Percentiles rank a stretch among this genome's conserved stretches.
Conservation (phyloP, 2,113 vertebrate genomes). For the Poecilia latipinna region DNA sequence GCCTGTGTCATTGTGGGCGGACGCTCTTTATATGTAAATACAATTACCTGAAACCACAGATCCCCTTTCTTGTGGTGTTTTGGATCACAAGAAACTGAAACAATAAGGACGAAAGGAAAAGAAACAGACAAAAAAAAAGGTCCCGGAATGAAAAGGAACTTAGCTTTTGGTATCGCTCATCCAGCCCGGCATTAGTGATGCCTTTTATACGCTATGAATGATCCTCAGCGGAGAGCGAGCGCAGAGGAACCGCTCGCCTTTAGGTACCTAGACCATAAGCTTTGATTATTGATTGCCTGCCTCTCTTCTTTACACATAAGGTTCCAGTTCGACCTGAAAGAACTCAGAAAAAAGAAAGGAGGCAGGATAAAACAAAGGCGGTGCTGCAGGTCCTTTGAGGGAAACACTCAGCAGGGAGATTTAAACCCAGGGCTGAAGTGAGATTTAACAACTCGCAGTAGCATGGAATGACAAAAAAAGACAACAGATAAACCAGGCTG, state of each 20-base stretch:
- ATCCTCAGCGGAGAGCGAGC: slow-evolving; percentile 56
- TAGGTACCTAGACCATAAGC: slow-evolving; percentile 65
- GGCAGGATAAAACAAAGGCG: slow-evolving; percentile 57
- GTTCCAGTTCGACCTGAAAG: slow-evolving; percentile 70
- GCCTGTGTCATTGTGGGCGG: slow-evolving; percentile 61
- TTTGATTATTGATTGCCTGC: slow-evolving; percentile 78
- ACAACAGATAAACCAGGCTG: slow-evolving; percentile 35
- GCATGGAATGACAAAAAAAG: slow-evolving; percentile 24
- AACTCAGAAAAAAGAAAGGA: slow-evolving; percentile 57
- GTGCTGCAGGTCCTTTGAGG: slow-evolving; percentile 47
- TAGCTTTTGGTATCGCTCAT: slow-evolving; percentile 43
- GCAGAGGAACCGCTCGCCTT: slow-evolving; percentile 65
- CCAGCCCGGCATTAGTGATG: slow-evolving; percentile 67
- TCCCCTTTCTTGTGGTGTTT: slow-evolving; percentile 33
- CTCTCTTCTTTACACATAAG: slow-evolving; percentile 72
- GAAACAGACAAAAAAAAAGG: slow-evolving; percentile 11
- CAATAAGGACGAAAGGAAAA: slow-evolving; percentile 46
- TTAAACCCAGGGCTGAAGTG: slow-evolving; percentile 48
- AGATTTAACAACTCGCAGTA: slow-evolving; percentile 51
- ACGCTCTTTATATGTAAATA: slow-evolving; percentile 51
- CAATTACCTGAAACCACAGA: slow-evolving; percentile 65
- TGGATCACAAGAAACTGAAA: slow-evolving; percentile 46
- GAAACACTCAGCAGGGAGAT: slow-evolving; percentile 48
- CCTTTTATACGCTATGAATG: slow-evolving; percentile 71
- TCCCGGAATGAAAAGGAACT: slow-evolving; percentile 28